Conservation (phyloP, 1,140 invertebrate genomes). For the Portunus trituberculatus region DNA sequence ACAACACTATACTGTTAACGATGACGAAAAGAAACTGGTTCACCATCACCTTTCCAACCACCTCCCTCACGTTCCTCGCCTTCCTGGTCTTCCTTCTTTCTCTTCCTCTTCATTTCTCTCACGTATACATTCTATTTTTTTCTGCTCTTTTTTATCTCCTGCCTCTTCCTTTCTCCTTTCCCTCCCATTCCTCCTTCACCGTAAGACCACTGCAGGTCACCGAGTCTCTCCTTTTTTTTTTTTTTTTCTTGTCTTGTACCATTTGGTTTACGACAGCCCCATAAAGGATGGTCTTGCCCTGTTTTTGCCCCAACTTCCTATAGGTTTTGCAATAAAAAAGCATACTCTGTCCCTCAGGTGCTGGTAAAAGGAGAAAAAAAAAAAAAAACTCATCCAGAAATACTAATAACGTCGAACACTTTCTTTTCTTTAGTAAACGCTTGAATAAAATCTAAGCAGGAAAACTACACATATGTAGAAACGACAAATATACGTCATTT, state of each 20-base stretch:
- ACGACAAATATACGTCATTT: too few relatives aligned
- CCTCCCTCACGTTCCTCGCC: not conserved
- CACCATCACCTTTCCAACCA: not conserved
- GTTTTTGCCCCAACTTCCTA: conserved; percentile 29
- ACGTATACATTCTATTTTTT: not conserved
- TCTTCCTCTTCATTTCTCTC: not conserved
- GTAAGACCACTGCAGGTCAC: conserved; percentile 55
- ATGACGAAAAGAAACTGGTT: not conserved
- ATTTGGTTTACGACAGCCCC: conserved; percentile 61
- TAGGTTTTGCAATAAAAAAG: not conserved
- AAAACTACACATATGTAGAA: too few relatives aligned
- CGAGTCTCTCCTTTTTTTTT: conserved; percentile 45
- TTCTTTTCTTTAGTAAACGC: not conserved
- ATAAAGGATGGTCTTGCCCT: conserved; percentile 49
- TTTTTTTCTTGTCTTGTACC: conserved; percentile 38
- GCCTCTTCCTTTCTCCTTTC: not conserved
- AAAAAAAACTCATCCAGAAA: not conserved
- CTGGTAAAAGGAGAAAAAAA: not conserved
- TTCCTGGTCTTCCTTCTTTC: not conserved
- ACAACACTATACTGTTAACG: not conserved
- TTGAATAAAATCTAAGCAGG: too few relatives aligned
- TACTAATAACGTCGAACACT: not conserved
- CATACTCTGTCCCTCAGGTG: not conserved
- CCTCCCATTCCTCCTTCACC: not conserved
- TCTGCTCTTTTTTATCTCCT: conserved; percentile 30